Percentiles rank a stretch among this genome's conserved stretches.
phyloP scores from a whole-genome alignment of 2,888 invertebrate species.

The Chironomus riparius region DNA sequence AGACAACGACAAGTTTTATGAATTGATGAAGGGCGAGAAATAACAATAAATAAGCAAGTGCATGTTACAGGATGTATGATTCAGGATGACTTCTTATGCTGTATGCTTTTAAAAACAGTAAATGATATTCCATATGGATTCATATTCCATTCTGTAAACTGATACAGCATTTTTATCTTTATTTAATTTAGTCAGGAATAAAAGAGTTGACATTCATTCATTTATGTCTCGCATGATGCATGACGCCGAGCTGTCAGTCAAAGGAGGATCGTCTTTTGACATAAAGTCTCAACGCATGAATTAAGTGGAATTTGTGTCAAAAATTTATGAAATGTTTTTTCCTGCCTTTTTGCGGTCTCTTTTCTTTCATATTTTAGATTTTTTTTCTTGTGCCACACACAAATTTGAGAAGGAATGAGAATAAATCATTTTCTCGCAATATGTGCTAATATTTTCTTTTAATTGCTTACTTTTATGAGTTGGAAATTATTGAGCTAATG shows the following conservation, averaged over 20 bases:
- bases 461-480: not conserved
- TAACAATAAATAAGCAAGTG: not conserved
- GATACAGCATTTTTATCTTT: constrained; percentile 4
- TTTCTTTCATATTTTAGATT: not conserved
- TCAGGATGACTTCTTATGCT: not conserved
- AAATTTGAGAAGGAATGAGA: not conserved
- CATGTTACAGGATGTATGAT: not conserved
- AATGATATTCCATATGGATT: constrained; percentile 1
- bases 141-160: not conserved
- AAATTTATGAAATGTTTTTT: not conserved
- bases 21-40: not conserved
- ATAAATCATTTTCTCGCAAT: too few species aligned
- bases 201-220: constrained; percentile 1
- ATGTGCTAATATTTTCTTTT: too few species aligned
- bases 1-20: not conserved
- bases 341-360: not conserved
- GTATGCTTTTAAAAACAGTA: not conserved
- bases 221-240: not conserved
- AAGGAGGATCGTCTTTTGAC: not conserved
- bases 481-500: not conserved
- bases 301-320: constrained; percentile 17
- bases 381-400: not conserved
- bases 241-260: constrained; percentile 8
- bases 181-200: not conserved
- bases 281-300: constrained; percentile 5